These are phyloP conservation scores for Notarius lentiginosus DNA, from an alignment of 2,113 vertebrate genomes.

Conservation along the genomic window DNA sequence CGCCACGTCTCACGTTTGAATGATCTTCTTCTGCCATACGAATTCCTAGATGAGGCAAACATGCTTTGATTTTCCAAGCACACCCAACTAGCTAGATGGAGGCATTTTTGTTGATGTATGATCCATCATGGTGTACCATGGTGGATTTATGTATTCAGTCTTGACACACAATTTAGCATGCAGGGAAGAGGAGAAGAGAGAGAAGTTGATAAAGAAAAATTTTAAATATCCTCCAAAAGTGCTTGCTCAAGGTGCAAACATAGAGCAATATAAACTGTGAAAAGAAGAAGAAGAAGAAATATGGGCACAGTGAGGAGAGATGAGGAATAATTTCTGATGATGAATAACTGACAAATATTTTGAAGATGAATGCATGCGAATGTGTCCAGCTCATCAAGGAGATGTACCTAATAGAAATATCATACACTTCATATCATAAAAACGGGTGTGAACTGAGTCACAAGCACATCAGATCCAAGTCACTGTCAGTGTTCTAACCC, in stretches of 20 bases:
- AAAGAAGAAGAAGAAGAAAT: constrained; percentile 16
- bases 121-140: neutral
- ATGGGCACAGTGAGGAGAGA: constrained; percentile 29
- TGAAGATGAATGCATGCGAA: neutral
- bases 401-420: neutral
- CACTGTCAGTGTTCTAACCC: neutral
- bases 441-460: neutral
- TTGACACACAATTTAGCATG: constrained; percentile 13
- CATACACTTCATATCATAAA: neutral
- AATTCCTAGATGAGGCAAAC: constrained; percentile 16
- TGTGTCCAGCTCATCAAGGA: neutral
- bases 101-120: neutral
- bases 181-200: neutral
- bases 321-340: neutral
- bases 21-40: neutral
- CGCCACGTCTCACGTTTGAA: neutral
- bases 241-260: constrained; percentile 33
- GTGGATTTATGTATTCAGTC: constrained; percentile 1
- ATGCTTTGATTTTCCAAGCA: neutral
- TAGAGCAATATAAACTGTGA: constrained; percentile 52
- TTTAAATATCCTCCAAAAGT: constrained; percentile 35
- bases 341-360: neutral
- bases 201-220: constrained; percentile 11
- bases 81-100: neutral
- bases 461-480: neutral